These are phyloP conservation scores for Lamprotornis superbus DNA, from an alignment of 2,113 vertebrate species.

Conservation along the genomic window DNA sequence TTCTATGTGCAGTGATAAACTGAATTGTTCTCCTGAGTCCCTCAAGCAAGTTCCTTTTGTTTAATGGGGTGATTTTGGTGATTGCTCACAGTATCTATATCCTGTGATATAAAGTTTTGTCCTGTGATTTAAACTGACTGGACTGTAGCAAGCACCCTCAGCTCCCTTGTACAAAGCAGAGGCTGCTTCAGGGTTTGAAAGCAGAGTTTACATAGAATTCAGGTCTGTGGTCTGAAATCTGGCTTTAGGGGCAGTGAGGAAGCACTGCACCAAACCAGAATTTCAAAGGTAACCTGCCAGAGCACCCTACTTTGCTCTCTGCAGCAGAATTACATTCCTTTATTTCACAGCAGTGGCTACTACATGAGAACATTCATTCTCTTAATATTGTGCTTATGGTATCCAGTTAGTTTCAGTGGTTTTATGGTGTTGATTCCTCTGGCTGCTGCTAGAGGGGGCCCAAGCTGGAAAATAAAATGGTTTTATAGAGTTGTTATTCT, in stretches of 20 bases:
- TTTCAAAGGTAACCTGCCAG: not conserved
- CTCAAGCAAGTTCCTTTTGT: not conserved
- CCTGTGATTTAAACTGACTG: not conserved
- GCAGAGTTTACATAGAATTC: not conserved
- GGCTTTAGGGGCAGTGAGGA: not conserved
- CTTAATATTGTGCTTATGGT: not conserved
- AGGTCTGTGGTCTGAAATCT: not conserved
- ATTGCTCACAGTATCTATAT: not conserved
- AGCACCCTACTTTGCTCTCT: not conserved
- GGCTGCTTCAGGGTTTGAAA: not conserved
- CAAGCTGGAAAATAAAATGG: not conserved
- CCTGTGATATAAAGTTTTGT: not conserved
- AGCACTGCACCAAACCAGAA: not conserved
- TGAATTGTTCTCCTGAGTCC: not conserved
- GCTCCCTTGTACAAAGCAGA: not conserved
- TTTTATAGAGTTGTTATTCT: not conserved
- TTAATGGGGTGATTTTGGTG: not conserved
- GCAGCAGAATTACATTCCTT: not conserved
- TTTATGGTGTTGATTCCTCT: not conserved
- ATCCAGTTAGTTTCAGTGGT: not conserved
- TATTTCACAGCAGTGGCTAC: not conserved
- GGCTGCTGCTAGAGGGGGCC: not conserved
- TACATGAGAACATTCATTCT: not conserved
- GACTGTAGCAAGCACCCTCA: not conserved
- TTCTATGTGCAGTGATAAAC: not conserved